These are phyloP conservation scores for Lordiphosa collinella DNA, from an alignment of 1,140 invertebrate species.

Conservation along the genomic window DNA sequence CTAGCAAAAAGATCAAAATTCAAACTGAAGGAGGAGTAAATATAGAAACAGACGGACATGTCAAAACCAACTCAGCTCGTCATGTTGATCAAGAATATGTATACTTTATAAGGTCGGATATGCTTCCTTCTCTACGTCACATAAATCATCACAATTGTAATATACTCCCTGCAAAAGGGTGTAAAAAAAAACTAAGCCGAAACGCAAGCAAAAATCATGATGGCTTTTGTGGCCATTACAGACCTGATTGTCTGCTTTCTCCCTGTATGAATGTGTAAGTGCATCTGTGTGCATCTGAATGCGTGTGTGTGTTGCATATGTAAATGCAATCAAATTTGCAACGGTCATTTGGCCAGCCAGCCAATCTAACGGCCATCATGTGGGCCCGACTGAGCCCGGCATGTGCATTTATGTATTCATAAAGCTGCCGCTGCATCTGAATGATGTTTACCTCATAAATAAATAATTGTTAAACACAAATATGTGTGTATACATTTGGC, in stretches of 20 bases:
- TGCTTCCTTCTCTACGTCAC: no score
- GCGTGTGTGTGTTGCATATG: constrained; percentile 49
- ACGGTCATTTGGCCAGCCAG: constrained; percentile 70
- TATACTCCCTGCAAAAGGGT: no score
- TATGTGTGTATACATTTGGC: constrained; percentile 43
- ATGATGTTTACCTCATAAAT: constrained; percentile 77
- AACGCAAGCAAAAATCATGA: constrained; percentile 10
- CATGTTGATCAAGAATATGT: no score
- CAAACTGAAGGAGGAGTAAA: no score
- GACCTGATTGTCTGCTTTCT: not conserved
- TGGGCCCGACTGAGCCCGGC: constrained; percentile 19
- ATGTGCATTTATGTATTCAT: constrained; percentile 8
- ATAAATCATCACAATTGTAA: no score
- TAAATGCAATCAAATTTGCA: constrained; percentile 74
- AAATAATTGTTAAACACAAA: constrained; percentile 72
- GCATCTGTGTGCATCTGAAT: not conserved
- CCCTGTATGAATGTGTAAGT: constrained; percentile 4
- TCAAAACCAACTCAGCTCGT: no score
- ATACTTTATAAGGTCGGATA: no score
- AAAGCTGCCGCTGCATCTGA: constrained; percentile 47
- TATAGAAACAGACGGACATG: no score
- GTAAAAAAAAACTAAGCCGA: not conserved
- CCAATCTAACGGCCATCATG: constrained; percentile 69
- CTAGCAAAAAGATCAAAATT: no score
- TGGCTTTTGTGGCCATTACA: constrained; percentile 9